Percentiles rank a stretch among this genome's conserved stretches.
These are phyloP conservation scores for Zaprionus inermis DNA, from an alignment of 1,140 invertebrate genomes.

Conservation along the genomic window DNA sequence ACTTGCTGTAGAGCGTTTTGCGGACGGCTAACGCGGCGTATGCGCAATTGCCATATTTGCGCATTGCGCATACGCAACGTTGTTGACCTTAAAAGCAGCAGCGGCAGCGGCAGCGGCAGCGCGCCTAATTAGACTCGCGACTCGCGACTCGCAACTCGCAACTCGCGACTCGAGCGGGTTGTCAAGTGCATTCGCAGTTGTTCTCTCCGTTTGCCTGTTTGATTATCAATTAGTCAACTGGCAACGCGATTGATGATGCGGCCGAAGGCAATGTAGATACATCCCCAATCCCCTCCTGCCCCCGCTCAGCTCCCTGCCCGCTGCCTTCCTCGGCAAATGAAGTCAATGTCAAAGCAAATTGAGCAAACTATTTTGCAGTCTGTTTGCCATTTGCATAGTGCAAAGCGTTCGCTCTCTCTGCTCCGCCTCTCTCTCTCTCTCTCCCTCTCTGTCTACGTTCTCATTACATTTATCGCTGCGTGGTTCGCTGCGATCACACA, in stretches of 20 bases:
- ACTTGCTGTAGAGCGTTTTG: conserved; percentile 46
- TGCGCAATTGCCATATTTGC: conserved; percentile 65
- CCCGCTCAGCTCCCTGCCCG: background rate
- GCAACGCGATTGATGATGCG: conserved; percentile 30
- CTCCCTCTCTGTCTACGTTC: background rate
- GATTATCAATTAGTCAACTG: conserved; percentile 73
- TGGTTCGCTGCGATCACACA: background rate
- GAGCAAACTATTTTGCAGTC: conserved; percentile 16
- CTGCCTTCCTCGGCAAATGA: conserved; percentile 1
- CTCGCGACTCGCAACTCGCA: conserved; percentile 6
- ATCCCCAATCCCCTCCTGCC: background rate
- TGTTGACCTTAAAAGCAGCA: conserved; percentile 46
- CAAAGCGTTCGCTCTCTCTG: conserved; percentile 29
- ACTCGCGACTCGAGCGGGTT: conserved; percentile 8
- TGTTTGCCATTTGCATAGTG: conserved; percentile 35
- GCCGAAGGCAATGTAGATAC: background rate
- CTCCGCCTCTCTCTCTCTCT: background rate
- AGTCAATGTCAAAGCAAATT: conserved; percentile 48
- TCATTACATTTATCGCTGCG: conserved; percentile 6
- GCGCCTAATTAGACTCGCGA: conserved; percentile 62
- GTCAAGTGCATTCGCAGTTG: conserved; percentile 41
- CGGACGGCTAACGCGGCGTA: conserved; percentile 29
- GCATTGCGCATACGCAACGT: conserved; percentile 75
- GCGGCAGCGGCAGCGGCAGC: conserved; percentile 34
- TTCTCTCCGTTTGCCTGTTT: conserved; percentile 51